Base-by-base conservation (phyloP, 2,888 invertebrate genomes). In the Hirtodrosophila duncani region DNA sequence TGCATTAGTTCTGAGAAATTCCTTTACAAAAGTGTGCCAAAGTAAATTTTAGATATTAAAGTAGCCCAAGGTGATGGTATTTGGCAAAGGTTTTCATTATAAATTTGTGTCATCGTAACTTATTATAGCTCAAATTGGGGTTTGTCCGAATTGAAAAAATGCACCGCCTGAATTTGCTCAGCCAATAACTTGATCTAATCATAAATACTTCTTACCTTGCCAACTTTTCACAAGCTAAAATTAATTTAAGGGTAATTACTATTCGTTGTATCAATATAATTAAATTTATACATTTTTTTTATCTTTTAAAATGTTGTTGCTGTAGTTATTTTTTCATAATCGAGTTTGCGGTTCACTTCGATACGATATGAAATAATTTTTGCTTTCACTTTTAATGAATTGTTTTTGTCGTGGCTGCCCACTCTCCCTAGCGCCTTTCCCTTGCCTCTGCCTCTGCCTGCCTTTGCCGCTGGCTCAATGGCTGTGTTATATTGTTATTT, bases 321-420 rank as follows among this genome's bases (percentile, higher is more conserved):
- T 45, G 57, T 50, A 50, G 41, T 78, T n/a, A n/a, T n/a, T n/a
- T n/a, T 74, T 75, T 75, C 81, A 78, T 75, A 74, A 81, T 74
- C 67, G 43, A 53, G 68, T 53, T 70, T 63, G 50, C 63, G 57
- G 71, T 68, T 42, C 53, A 58, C 56, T 42, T 50, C n/a, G n/a
- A n/a, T n/a, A 51, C 59, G 50, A 74, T 70, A 74, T 78, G 75
- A 70, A 77, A 67, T 78, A 65, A 74, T 67, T 74, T 61, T 74
- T 62, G 79, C 75, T 77, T 77, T 77, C 75, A 77, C 75, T 77
- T 77, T 77, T 74, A 74, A 74, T 74, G 61, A 80, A 74, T 64
- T 53, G 78, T 48, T 53, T 41, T 43, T 43, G 30, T n/a, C n/a
- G 36, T 18, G 24, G 21, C 29, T 30, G 26, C n/a, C 27, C 43